Base-by-base conservation (phyloP, 2,888 invertebrate species). In the Hofmannophila pseudospretella region DNA sequence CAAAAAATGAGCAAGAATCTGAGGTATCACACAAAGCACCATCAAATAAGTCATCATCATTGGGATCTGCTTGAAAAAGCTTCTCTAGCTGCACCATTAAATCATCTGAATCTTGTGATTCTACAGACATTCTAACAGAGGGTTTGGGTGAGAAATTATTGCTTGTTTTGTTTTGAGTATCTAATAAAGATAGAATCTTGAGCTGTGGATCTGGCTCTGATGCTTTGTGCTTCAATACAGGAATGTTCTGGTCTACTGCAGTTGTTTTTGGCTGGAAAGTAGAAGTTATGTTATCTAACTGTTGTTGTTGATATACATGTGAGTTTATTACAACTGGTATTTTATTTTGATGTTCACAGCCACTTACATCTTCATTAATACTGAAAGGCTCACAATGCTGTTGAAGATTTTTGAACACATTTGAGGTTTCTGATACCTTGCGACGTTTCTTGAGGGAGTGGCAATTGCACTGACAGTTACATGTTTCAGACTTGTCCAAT, bases 11-110 rank as follows among this genome's bases (percentile, higher is more conserved):
- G 10, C 36, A 45, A n/a, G 51, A 42, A 37, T 69, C 66, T 36
- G 61, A 44, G 34, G 52, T 54, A 37, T 68, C 60, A 52, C 61
- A 77, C 4, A 78, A 47, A 14, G 67, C 58, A 28, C 66, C 64
- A 42, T 80, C 76, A 65, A 85, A 87, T 44, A 88, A 56, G 42
- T 85, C 84, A 50, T 85, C 84, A 50, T 82, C 81, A 58, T 71
- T 72, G 13, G 66, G 48, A 39, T 77, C 75, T 22, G 65, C 64
- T 46, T 80, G 68, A 52, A 87, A 88, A n/a, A 88, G 51, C 51
- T 80, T 78, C 49, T 86, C 84, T 47, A 87, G 53, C 45, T 85
- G 80, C 46, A 66, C 62, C 65, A 77, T 72, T 31, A 87, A 47
- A 33, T 84, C 73, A 50, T 79, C 78, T 11, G 38, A 39, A n/a